Evolutionary conservation across 2,113 vertebrate species (phyloP).

Genomic region (Oreochromis tanganicae): DNA sequence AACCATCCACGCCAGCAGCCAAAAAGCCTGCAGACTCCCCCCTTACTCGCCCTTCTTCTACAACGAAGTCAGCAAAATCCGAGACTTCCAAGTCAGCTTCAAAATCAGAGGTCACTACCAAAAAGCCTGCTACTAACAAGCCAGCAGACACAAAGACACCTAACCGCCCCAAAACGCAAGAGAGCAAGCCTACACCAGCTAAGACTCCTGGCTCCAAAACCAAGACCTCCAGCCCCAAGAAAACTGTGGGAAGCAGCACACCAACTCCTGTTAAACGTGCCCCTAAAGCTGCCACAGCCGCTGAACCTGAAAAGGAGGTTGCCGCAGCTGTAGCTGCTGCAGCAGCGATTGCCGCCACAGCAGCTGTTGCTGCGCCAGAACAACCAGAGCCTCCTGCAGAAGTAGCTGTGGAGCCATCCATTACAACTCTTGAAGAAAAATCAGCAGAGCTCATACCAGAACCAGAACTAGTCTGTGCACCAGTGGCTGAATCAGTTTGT

Average conservation of each 20-base stretch:
- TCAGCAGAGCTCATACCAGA: neutral
- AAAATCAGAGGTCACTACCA: constrained; percentile 51
- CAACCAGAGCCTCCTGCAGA: neutral
- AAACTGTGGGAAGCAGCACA: constrained; percentile 70
- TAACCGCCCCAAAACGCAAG: constrained; percentile 57
- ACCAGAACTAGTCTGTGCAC: neutral
- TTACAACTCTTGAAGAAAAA: neutral
- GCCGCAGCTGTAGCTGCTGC: constrained; percentile 19
- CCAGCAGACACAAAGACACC: constrained; percentile 61
- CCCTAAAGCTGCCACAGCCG: constrained; percentile 42
- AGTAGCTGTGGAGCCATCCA: neutral
- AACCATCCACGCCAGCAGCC: constrained; percentile 53
- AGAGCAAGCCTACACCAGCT: constrained; percentile 48
- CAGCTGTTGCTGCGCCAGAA: constrained; percentile 4
- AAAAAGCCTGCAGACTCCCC: constrained; percentile 66
- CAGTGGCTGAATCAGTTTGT: neutral
- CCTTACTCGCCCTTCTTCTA: constrained; percentile 47
- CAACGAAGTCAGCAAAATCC: constrained; percentile 59
- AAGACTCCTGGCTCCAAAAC: constrained; percentile 51
- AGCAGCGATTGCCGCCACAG: constrained; percentile 18
- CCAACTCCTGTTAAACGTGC: constrained; percentile 71
- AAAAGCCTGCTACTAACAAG: constrained; percentile 56
- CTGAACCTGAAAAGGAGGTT: constrained; percentile 25
- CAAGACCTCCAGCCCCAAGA: constrained; percentile 70
- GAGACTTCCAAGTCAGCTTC: constrained; percentile 60